phyloP scores from a whole-genome alignment of 2,113 vertebrate genomes.

The Indicator indicator region DNA sequence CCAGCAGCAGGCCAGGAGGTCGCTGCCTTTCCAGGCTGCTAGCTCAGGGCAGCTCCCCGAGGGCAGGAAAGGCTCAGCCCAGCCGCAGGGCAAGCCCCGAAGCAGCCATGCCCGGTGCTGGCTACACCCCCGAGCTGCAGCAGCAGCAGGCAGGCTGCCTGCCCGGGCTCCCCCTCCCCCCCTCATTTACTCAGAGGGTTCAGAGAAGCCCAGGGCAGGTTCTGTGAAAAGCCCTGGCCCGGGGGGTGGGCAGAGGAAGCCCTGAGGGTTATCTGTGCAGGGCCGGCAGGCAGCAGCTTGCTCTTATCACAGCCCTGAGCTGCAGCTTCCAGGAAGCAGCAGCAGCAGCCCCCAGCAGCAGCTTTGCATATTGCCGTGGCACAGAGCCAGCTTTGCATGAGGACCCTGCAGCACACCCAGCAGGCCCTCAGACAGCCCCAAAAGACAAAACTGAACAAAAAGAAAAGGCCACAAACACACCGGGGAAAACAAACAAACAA shows the following conservation, averaged over 20 bases:
- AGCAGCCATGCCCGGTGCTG: neutral
- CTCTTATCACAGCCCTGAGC: too few relatives aligned
- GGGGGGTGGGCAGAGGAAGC: neutral
- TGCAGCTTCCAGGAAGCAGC: neutral
- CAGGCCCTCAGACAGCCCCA: neutral
- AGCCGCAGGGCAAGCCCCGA: neutral
- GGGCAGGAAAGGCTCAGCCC: neutral
- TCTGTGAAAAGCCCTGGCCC: neutral
- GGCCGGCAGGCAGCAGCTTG: too few relatives aligned
- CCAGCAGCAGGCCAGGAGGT: neutral
- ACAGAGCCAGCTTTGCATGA: neutral
- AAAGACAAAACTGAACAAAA: neutral
- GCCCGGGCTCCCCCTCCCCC: neutral
- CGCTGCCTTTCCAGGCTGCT: neutral
- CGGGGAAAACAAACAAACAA: too few relatives aligned
- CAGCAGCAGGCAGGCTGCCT: fast-evolving
- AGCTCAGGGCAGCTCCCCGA: neutral
- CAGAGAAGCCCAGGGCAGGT: neutral
- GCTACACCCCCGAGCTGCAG: neutral
- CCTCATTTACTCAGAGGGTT: neutral
- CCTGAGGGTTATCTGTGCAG: too few relatives aligned
- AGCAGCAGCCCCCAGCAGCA: neutral
- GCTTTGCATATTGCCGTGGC: constrained; percentile 27
- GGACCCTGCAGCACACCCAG: fast-evolving
- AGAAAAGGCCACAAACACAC: too few relatives aligned